Conservation (phyloP, 64 coral and sea anemone species). For the Trachythela sp. region DNA sequence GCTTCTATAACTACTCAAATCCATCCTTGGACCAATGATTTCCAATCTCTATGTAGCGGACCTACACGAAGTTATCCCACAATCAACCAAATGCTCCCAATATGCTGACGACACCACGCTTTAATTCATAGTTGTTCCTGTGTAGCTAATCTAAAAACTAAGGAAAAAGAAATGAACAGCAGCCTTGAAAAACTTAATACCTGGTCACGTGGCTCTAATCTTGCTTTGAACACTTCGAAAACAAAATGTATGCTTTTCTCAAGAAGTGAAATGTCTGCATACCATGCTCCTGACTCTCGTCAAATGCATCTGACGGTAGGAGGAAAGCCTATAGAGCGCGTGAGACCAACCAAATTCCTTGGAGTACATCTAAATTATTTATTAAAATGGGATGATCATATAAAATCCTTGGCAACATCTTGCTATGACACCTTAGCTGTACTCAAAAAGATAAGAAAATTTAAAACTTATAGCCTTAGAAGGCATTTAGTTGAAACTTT, state of each 20-base stretch:
- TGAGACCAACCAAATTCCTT: slow-evolving; percentile 7
- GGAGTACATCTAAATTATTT: not conserved
- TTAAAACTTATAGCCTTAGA: not conserved
- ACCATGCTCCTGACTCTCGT: not conserved
- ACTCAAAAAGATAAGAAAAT: not conserved
- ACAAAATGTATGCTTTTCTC: slow-evolving; percentile 35
- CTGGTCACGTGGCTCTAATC: slow-evolving; percentile 32
- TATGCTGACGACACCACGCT: slow-evolving; percentile 38
- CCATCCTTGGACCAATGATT: slow-evolving; percentile 30
- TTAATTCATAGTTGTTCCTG: not conserved
- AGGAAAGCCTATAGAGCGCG: slow-evolving; percentile 33
- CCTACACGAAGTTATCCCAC: not conserved
- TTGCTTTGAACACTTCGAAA: slow-evolving; percentile 36
- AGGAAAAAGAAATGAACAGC: not conserved
- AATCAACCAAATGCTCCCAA: slow-evolving; percentile 29
- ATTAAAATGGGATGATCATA: not conserved
- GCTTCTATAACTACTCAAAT: too few relatives aligned
- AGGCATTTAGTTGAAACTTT: not conserved
- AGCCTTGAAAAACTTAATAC: not conserved
- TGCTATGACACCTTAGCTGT: not conserved
- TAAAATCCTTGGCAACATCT: not conserved
- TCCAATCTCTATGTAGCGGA: slow-evolving; percentile 25
- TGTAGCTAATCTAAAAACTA: not conserved
- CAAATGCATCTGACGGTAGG: slow-evolving; percentile 7
- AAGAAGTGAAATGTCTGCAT: slow-evolving; percentile 22